These are phyloP conservation scores for Psilopsiagon aurifrons DNA, from an alignment of 2,113 vertebrate genomes.

Conservation along the genomic window DNA sequence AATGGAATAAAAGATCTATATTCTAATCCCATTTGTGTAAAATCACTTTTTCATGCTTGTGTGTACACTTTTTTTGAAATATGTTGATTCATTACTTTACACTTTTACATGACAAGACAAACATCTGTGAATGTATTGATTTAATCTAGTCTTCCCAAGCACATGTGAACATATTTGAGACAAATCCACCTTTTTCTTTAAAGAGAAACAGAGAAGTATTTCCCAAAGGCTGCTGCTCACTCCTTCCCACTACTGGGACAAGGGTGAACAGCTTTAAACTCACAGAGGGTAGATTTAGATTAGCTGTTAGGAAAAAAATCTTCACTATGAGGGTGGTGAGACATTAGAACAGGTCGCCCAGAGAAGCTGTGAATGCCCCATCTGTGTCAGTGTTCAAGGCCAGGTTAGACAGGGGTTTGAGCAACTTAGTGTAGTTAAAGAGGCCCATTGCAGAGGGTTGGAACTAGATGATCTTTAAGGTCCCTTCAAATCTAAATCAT, in stretches of 20 bases:
- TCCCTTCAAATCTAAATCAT: not conserved
- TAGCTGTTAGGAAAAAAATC: not conserved
- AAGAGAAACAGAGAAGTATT: not conserved
- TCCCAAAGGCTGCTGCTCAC: not conserved
- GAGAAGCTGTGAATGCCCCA: not conserved
- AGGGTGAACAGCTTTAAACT: not conserved
- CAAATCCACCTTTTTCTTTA: not conserved
- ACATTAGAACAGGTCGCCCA: not conserved
- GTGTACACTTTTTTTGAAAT: not conserved
- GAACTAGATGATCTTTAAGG: not conserved
- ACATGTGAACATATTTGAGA: not conserved
- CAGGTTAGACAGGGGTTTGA: not conserved
- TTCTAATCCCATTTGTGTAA: not conserved
- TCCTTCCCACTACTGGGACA: fast-evolving
- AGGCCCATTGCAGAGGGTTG: not conserved
- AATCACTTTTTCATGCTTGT: not conserved
- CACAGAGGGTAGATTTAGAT: not conserved
- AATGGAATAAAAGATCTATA: not conserved
- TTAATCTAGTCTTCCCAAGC: not conserved
- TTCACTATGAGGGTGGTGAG: not conserved
- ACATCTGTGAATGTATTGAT: not conserved
- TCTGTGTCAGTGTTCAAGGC: not conserved
- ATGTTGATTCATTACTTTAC: not conserved
- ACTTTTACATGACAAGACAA: not conserved
- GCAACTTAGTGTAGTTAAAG: not conserved